Conservation (phyloP, 2,888 invertebrate genomes). For the Euzetes globulus region DNA sequence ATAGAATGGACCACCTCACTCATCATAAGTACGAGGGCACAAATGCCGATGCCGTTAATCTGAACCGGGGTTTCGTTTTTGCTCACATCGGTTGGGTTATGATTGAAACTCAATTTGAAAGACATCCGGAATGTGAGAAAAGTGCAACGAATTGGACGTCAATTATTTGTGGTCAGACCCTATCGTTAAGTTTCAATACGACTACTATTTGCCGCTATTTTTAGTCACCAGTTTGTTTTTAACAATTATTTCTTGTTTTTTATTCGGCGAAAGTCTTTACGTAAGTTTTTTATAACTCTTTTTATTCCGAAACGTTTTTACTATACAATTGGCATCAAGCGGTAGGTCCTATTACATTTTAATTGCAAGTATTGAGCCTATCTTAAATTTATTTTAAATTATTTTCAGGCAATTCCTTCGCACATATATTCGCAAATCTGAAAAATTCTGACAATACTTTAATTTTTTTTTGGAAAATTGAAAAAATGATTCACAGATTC, state of each 20-base stretch:
- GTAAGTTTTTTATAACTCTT: background rate
- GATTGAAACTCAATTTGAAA: too few species aligned
- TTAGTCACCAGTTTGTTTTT: background rate
- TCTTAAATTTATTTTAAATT: background rate
- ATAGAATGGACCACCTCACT: slow-evolving; percentile 10
- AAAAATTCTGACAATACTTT: too few species aligned
- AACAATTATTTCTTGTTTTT: background rate
- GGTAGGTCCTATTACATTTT: background rate
- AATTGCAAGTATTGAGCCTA: background rate
- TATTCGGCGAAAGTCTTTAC: slow-evolving; percentile 3
- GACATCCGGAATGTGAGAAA: slow-evolving; percentile 22
- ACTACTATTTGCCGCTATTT: slow-evolving; percentile 7
- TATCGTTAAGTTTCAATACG: slow-evolving; percentile 1
- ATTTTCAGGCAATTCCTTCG: slow-evolving; percentile 18
- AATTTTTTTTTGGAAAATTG: too few species aligned
- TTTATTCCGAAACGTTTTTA: slow-evolving; percentile 6
- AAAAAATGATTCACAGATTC: too few species aligned
- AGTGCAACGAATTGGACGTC: background rate
- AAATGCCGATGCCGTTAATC: slow-evolving; percentile 16
- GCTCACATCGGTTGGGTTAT: slow-evolving; percentile 31
- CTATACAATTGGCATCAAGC: slow-evolving; percentile 21
- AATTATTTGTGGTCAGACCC: slow-evolving; percentile 12
- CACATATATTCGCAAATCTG: slow-evolving; percentile 19
- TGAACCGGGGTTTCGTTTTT: slow-evolving; percentile 20
- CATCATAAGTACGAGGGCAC: slow-evolving; percentile 25